These are phyloP conservation scores for Deroptyus accipitrinus DNA, from an alignment of 2,113 vertebrate genomes.

Conservation along the genomic window DNA sequence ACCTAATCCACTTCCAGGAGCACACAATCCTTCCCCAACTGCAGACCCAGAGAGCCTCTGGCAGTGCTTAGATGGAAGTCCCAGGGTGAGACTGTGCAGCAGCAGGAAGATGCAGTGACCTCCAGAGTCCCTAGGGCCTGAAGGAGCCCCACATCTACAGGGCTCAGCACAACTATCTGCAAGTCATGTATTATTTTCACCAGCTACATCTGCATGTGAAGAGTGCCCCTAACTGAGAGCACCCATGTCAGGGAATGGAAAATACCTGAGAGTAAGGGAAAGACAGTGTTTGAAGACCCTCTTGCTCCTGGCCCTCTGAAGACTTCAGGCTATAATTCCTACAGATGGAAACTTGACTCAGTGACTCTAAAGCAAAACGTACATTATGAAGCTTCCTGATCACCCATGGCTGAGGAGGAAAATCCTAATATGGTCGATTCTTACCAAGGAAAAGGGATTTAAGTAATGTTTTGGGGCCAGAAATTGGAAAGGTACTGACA, in stretches of 20 bases:
- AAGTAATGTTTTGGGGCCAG: neutral
- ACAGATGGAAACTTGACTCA: neutral
- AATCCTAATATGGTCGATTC: neutral
- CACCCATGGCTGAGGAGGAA: neutral
- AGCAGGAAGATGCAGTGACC: neutral
- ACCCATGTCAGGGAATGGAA: neutral
- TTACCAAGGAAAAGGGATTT: neutral
- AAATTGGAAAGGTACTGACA: neutral
- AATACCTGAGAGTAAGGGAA: neutral
- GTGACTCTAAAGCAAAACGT: neutral
- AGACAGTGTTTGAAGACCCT: neutral
- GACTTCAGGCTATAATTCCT: neutral
- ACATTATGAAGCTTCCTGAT: neutral
- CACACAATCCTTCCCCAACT: neutral
- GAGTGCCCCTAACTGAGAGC: neutral
- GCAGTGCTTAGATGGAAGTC: neutral
- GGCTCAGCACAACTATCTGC: neutral
- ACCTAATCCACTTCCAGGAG: neutral
- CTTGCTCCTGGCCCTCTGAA: neutral
- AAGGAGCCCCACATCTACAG: neutral
- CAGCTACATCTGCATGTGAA: neutral
- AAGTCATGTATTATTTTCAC: neutral
- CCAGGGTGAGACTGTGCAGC: fast-evolving
- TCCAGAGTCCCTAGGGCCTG: neutral
- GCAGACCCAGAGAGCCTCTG: neutral